phyloP scores from a whole-genome alignment of 2,888 invertebrate genomes.

The Cetonia aurata region DNA sequence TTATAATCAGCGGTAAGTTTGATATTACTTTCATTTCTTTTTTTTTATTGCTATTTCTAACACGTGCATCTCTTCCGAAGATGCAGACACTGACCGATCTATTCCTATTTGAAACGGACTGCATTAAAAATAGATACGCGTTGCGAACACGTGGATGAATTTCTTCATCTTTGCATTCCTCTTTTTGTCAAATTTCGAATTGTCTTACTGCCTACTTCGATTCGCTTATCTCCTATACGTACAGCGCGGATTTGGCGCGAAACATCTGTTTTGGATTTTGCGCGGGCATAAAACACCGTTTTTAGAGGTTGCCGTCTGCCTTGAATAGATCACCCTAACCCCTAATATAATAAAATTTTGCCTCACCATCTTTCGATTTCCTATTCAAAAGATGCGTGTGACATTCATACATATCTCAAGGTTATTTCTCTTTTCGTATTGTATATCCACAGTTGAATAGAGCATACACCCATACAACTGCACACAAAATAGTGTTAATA shows the following conservation, averaged over 20 bases:
- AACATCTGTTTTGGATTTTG: no score
- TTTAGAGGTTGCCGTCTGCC: no score
- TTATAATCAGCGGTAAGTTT: no score
- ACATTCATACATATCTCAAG: conserved; percentile 31
- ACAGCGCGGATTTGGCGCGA: no score
- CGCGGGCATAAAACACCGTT: no score
- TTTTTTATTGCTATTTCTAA: conserved; percentile 25
- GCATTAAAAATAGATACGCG: conserved; percentile 33
- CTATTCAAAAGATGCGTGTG: neutral
- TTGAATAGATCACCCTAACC: neutral
- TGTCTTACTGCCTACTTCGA: neutral
- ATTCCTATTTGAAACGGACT: conserved; percentile 27
- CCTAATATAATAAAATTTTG: conserved; percentile 23
- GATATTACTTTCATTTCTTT: conserved; percentile 6
- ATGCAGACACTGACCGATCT: conserved; percentile 41
- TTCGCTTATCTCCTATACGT: neutral
- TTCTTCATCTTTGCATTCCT: conserved; percentile 8
- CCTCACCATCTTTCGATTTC: conserved; percentile 11
- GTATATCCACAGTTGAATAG: neutral
- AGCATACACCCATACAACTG: neutral
- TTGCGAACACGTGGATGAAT: conserved; percentile 35
- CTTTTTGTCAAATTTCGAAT: conserved; percentile 18
- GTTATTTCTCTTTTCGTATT: conserved; percentile 17
- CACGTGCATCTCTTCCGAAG: conserved; percentile 31
- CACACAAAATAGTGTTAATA: neutral